phyloP scores from a whole-genome alignment of 2,888 invertebrate species.

The Tanaodytes sp. region DNA sequence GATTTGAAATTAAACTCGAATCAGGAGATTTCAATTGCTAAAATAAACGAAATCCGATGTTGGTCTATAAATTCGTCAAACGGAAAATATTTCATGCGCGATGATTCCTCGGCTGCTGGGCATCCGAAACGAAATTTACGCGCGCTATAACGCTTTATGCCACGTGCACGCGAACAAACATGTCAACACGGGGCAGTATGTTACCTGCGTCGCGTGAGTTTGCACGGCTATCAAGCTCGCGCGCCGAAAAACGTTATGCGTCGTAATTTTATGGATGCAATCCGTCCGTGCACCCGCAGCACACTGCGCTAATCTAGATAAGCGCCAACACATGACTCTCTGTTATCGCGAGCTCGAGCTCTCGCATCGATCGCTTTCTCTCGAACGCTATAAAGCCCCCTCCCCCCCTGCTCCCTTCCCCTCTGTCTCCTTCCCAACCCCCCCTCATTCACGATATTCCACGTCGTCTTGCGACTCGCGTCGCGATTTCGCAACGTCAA shows the following conservation, averaged over 20 bases:
- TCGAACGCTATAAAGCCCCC: conserved; percentile 41
- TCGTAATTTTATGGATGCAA: conserved; percentile 44
- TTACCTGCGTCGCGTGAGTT: conserved; percentile 33
- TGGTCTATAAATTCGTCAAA: conserved; percentile 9
- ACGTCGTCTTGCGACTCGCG: conserved; percentile 25
- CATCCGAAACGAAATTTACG: conserved; percentile 26
- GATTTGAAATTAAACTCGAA: no score
- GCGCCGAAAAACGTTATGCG: conserved; percentile 18
- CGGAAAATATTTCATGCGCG: conserved; percentile 19
- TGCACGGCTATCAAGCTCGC: conserved; percentile 8
- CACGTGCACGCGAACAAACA: conserved; percentile 38
- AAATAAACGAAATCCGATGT: background rate
- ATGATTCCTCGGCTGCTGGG: no score
- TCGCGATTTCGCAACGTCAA: conserved; percentile 28
- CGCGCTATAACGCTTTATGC: conserved; percentile 31
- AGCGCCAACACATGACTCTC: conserved; percentile 45
- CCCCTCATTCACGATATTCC: background rate
- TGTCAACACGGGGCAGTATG: conserved; percentile 27
- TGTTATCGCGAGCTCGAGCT: conserved; percentile 41
- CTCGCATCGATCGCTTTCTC: conserved; percentile 52
- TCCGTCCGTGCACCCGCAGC: conserved; percentile 33
- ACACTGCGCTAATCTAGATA: conserved; percentile 48
- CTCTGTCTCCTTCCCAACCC: conserved; percentile 2
- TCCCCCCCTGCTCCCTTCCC: background rate
- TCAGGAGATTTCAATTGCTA: no score